Conservation (phyloP, 2,888 invertebrate species). For the Enchytraeus crypticus region DNA sequence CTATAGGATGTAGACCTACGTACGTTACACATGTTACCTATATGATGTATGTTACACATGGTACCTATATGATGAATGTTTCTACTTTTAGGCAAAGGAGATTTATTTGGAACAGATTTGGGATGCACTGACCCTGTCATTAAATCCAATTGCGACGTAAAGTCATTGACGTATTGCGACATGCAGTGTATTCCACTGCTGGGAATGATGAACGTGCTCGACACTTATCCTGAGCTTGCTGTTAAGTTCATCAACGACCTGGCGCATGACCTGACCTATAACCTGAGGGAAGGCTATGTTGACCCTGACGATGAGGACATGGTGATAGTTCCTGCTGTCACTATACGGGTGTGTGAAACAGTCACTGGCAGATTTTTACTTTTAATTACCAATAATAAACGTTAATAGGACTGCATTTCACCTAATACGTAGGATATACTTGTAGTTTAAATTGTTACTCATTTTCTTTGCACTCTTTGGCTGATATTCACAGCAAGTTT, state of each 20-base stretch:
- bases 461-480: too few species aligned
- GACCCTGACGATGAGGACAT: constrained; percentile 64
- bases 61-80: too few species aligned
- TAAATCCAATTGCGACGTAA: constrained; percentile 87
- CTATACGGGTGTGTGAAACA: background rate
- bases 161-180: constrained; percentile 90
- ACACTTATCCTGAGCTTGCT: constrained; percentile 86
- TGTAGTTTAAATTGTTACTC: too few species aligned
- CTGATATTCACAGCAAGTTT: too few species aligned
- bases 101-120: constrained; percentile 13
- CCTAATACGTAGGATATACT: too few species aligned
- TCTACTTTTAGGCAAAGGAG: constrained; percentile 16
- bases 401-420: too few species aligned
- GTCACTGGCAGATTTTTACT: too few species aligned
- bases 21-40: too few species aligned
- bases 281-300: constrained; percentile 83
- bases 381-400: too few species aligned
- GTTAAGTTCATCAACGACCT: constrained; percentile 88
- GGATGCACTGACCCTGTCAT: constrained; percentile 60
- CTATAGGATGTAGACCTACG: too few species aligned
- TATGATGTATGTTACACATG: too few species aligned
- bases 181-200: constrained; percentile 73
- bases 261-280: constrained; percentile 87
- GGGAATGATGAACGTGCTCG: constrained; percentile 76
- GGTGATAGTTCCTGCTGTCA: background rate